phyloP scores from a whole-genome alignment of 2,113 vertebrate genomes.

The Chlamydotis undulata region DNA sequence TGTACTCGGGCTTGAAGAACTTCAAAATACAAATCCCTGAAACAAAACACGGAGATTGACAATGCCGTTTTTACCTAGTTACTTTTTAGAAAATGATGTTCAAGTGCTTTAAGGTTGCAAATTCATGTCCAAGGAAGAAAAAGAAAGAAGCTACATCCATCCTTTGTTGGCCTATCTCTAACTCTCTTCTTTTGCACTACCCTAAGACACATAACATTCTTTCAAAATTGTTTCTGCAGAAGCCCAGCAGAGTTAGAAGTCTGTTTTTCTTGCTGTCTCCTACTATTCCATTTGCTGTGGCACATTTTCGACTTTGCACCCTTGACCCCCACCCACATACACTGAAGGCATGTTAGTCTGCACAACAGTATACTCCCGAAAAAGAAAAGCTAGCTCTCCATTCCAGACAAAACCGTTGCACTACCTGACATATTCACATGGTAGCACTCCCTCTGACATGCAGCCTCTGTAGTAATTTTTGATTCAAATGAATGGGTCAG shows the following conservation, averaged over 20 bases:
- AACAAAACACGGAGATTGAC: neutral
- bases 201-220: neutral
- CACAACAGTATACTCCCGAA: neutral
- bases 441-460: neutral
- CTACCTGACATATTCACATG: neutral
- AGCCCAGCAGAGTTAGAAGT: neutral
- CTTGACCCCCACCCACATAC: neutral
- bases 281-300: neutral
- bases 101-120: neutral
- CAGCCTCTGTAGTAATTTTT: neutral
- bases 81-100: neutral
- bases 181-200: neutral
- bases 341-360: neutral
- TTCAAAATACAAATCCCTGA: neutral
- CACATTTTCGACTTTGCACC: neutral
- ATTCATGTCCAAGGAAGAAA: neutral
- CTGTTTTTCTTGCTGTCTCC: neutral
- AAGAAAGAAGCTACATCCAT: neutral
- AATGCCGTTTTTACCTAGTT: neutral
- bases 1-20: neutral
- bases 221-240: neutral
- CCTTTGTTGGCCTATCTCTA: neutral
- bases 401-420: neutral
- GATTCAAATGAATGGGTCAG: neutral
- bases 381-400: neutral